Base-by-base conservation (phyloP, 2,888 invertebrate species). In the Polyploca ridens region DNA sequence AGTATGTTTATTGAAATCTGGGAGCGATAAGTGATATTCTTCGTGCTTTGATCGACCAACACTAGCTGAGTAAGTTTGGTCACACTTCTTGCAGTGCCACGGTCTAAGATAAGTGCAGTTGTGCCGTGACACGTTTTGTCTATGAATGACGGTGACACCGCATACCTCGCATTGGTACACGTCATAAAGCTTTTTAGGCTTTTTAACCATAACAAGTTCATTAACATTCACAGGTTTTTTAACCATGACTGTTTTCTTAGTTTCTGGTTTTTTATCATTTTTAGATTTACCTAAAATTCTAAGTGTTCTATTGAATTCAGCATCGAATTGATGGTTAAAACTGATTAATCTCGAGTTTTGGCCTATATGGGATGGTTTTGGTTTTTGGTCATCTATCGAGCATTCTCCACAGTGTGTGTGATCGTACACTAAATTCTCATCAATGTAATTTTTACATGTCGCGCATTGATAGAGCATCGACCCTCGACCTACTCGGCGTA, bases 381-480 rank as follows among this genome's bases (percentile, higher is more conserved):
- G 10, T 10, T 10, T 10, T 2, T 14, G 49, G 5, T 49, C 54
- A 19, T 54, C 10, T 6, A 54, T 5, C 1, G 54, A 54, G 10
- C 54, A 54, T 10, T 10, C 19, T 54, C 19, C 16, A n/a, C n/a
- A n/a, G 8, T 54, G 54, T 3, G 54, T 19, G 10, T 54, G 54
- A 54, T 19, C 10, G 19, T 54, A 54, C 0, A 83, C 62, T 2
- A 41, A 49, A 0, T 62, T 11, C 0, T 67, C 44, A 1, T 69
- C 68, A 0, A 82, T 65, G 0, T 77, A 75, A 0, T 71, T 60
- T 0, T 73, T 64, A 58, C 88, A 88, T 0, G 67, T 65, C 0
- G 71, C 75, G 63, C 88, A 88, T 62, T 76, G 76, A 61, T 85
- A 86, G 0, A 87, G 10, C 0, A 81, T 83, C 8, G 74, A 71